These are phyloP conservation scores for Turritopsis dohrnii DNA, from an alignment of 30 jellyfish, hydroid and myxozoan species.

Conservation along the genomic window DNA sequence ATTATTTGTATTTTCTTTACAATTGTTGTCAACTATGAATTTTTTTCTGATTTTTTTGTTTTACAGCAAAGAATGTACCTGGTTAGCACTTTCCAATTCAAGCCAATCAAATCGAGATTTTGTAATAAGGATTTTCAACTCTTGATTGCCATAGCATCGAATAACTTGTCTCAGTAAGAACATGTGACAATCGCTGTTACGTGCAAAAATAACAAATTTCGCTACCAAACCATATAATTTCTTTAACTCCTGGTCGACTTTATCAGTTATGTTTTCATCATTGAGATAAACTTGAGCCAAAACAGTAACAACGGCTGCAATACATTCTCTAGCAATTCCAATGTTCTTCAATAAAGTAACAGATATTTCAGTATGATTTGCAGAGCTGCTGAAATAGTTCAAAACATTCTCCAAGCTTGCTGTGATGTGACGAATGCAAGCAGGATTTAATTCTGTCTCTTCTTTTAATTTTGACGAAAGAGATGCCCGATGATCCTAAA, in stretches of 20 bases:
- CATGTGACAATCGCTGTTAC: conserved; percentile 4
- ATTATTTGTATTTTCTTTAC: too few relatives aligned
- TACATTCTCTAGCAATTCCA: background rate
- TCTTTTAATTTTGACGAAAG: background rate
- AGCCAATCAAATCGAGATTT: conserved; percentile 20
- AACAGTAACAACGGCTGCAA: background rate
- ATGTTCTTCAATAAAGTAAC: background rate
- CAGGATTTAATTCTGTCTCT: background rate
- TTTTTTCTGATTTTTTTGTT: too few relatives aligned
- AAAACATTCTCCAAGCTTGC: background rate
- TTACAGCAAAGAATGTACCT: background rate
- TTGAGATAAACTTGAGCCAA: background rate
- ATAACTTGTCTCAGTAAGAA: conserved; percentile 23
- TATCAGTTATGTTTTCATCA: background rate
- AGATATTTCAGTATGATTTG: background rate
- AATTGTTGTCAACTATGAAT: too few relatives aligned
- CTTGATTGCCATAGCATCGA: conserved; percentile 17
- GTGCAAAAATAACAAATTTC: background rate
- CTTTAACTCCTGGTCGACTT: background rate
- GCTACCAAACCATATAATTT: background rate
- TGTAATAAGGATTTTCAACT: conserved; percentile 4
- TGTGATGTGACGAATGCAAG: background rate
- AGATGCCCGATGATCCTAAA: background rate
- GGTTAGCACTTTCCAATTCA: background rate
- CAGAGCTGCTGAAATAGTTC: background rate